Evolutionary conservation across 2,797 vertebrate species (phyloP).

Genomic region (Perodicticus potto): DNA sequence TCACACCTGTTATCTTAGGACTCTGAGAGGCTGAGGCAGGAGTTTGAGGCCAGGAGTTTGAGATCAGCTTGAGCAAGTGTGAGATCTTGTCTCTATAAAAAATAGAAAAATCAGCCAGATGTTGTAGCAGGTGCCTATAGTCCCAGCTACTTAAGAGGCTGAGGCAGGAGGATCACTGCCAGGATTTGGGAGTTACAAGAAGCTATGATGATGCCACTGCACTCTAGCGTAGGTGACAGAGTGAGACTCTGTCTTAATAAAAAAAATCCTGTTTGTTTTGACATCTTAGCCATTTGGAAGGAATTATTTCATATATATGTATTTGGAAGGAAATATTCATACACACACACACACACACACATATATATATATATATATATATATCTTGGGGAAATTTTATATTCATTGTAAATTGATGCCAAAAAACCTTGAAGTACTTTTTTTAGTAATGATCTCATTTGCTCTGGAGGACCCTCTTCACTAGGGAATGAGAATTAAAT

Average conservation of each 20-base stretch:
- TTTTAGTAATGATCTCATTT: neutral
- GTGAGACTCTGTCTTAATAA: neutral
- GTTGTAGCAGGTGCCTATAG: neutral
- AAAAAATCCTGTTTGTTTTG: neutral
- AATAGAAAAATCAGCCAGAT: neutral
- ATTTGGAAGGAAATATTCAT: no score
- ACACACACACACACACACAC: no score
- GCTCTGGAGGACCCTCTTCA: neutral
- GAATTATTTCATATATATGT: constrained; percentile 5
- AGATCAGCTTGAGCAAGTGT: neutral
- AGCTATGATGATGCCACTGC: no score
- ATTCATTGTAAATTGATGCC: neutral
- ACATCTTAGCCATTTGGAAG: neutral
- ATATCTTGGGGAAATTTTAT: neutral
- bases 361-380: no score
- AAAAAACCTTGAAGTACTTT: neutral
- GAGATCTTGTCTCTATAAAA: neutral
- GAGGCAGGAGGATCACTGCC: neutral
- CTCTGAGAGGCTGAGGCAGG: neutral
- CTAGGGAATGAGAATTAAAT: neutral
- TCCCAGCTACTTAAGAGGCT: neutral
- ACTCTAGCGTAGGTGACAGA: neutral
- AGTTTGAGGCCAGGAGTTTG: neutral
- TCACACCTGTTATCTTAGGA: neutral
- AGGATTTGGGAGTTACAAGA: neutral